phyloP scores from a whole-genome alignment of 2,888 invertebrate genomes.

The Ferrisia virgata region DNA sequence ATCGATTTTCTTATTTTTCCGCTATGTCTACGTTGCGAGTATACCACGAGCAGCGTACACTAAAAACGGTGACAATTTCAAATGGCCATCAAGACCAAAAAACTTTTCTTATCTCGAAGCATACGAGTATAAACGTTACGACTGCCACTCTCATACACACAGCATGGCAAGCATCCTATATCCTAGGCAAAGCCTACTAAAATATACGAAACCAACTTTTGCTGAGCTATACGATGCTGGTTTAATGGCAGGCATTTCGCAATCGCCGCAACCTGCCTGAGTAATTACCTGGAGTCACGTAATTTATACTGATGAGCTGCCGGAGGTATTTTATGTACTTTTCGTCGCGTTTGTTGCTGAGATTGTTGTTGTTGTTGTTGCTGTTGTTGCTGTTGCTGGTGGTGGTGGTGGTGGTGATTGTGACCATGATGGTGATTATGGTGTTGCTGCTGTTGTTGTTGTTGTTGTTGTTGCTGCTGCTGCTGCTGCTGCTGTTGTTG shows the following conservation, averaged over 20 bases:
- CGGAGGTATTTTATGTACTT: constrained; percentile 35
- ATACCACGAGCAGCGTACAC: neutral
- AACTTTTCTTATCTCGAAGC: neutral
- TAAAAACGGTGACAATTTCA: neutral
- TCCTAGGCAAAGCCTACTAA: too few relatives aligned
- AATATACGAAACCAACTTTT: neutral
- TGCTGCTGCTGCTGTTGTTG: neutral
- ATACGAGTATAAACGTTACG: neutral
- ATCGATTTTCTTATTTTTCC: neutral
- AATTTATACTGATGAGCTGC: constrained; percentile 38
- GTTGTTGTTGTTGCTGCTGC: neutral
- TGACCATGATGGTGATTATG: neutral
- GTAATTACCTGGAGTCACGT: constrained; percentile 42
- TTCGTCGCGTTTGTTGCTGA: neutral
- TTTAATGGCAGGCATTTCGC: too few relatives aligned
- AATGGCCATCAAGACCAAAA: neutral
- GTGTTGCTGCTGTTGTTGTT: neutral
- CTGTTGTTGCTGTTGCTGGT: neutral
- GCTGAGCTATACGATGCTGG: too few relatives aligned
- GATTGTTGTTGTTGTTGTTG: neutral
- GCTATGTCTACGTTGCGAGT: neutral
- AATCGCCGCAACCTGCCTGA: neutral
- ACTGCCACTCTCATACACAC: neutral
- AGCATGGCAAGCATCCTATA: neutral
- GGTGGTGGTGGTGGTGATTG: neutral